Conservation (phyloP, 2,888 invertebrate genomes). For the Smittia sp. region DNA sequence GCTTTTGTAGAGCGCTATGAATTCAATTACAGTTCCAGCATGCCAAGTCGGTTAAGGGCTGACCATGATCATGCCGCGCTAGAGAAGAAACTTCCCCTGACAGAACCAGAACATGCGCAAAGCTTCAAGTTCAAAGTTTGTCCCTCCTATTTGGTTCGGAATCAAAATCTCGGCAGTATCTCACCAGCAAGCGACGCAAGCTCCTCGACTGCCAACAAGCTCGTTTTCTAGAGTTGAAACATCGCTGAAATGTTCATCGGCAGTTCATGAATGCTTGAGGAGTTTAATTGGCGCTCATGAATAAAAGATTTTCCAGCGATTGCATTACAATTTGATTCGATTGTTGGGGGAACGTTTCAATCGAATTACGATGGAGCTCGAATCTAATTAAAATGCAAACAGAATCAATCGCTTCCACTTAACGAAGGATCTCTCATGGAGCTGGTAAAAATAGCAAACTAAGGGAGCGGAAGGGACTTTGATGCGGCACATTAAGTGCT, state of each 20-base stretch:
- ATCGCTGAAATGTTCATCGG: too few relatives aligned
- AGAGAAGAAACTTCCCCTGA: too few relatives aligned
- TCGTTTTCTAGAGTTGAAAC: neutral
- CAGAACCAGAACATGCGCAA: too few relatives aligned
- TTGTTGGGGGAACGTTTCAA: neutral
- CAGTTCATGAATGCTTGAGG: neutral
- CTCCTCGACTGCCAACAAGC: too few relatives aligned
- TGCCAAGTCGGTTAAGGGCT: too few relatives aligned
- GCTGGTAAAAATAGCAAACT: neutral
- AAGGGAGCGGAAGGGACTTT: neutral
- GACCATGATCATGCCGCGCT: too few relatives aligned
- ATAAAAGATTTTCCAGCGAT: conserved; percentile 11
- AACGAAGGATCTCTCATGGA: neutral
- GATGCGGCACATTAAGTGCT: neutral
- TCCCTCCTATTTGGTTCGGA: too few relatives aligned
- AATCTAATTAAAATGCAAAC: neutral
- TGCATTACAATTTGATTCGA: conserved; percentile 9
- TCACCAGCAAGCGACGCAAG: too few relatives aligned
- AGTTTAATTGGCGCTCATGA: neutral
- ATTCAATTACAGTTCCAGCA: too few relatives aligned
- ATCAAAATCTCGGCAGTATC: too few relatives aligned
- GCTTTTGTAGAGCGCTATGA: too few relatives aligned
- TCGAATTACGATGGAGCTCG: neutral
- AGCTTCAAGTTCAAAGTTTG: neutral
- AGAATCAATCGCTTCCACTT: too few relatives aligned